Evolutionary conservation across 2,797 vertebrate genomes (phyloP), one percentile per base, ranked within the genome.

Genomic region (Sarcophilus harrisii): DNA sequence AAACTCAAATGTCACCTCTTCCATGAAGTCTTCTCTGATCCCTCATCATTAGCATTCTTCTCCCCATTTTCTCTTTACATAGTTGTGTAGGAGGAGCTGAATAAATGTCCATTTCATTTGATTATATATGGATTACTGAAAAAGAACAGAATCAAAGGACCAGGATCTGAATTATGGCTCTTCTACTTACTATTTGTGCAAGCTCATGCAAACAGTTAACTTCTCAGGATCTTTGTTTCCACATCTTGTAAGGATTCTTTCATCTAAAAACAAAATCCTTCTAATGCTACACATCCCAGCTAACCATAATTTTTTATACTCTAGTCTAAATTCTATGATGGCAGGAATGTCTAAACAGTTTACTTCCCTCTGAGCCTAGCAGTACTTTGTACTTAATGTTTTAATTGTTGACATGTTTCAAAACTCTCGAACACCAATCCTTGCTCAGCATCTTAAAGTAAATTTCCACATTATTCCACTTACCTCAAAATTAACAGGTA

Each of bases 401-500:
- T 38, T 38, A 81, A 45, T 81, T 81, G 66, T 12, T 81, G 18
- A 81, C 45, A 45, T 45, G 38, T 21, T 81, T 45, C 73, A 24
- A 81, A 81, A 81, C 21, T 29, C 38, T 81, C 6, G 81, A 81
- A 45, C 29, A 45, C 66, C 81, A 81, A n/a, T 38, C 8, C 66
- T 81, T 45, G 38, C 38, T 45, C 38, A 95, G 96, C 38, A 96
- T 81, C 49, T 38, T 62, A 95, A 95, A 94, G 90, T 73, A 18
- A 32, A 92, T 27, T 89, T 94, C 95, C 93, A 91, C 92, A 91
- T 58, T 90, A 92, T 27, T 28, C 57, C 54, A 90, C 13, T 73
- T 11, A 93, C 58, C 57, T 93, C 89, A 92, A 89, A 58, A 73
- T 92, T 58, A 96, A 93, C 93, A 96, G 14, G 58, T 58, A n/a